Conservation (phyloP, 2,888 invertebrate species). For the Melanargia galathea region DNA sequence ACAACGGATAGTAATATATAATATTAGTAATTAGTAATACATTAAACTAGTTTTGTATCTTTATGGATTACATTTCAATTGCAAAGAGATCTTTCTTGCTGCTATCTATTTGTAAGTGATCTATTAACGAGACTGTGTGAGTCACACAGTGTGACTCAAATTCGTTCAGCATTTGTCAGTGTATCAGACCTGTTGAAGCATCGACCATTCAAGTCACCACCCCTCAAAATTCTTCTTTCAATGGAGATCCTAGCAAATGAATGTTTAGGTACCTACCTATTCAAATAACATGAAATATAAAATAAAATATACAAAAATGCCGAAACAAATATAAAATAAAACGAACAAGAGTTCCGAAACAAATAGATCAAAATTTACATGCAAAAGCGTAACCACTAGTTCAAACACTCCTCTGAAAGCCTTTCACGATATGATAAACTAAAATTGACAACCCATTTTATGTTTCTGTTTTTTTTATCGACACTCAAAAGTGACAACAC, state of each 20-base stretch:
- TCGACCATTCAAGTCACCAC: too few relatives aligned
- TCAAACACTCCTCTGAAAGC: conserved; percentile 19
- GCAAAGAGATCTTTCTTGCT: too few relatives aligned
- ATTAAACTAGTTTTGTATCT: not conserved
- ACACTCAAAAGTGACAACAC: conserved; percentile 19
- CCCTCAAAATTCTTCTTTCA: too few relatives aligned
- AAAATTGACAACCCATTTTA: conserved; percentile 22
- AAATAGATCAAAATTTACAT: conserved; percentile 23
- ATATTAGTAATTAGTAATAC: not conserved
- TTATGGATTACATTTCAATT: too few relatives aligned
- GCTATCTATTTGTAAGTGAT: too few relatives aligned
- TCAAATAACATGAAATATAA: not conserved
- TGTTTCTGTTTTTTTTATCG: conserved; percentile 11
- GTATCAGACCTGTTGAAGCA: too few relatives aligned
- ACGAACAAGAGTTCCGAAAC: not conserved
- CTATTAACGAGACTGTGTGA: too few relatives aligned
- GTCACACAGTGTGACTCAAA: too few relatives aligned
- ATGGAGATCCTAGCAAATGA: too few relatives aligned
- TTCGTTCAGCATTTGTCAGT: too few relatives aligned
- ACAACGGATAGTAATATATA: not conserved
- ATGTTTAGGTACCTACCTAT: not conserved
- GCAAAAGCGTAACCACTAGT: conserved; percentile 11
- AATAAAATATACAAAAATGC: not conserved
- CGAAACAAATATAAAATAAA: conserved; percentile 1
- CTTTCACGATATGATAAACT: conserved; percentile 21